Conservation (phyloP, 1,140 invertebrate species). For the Pseudomyrmex sp. region DNA sequence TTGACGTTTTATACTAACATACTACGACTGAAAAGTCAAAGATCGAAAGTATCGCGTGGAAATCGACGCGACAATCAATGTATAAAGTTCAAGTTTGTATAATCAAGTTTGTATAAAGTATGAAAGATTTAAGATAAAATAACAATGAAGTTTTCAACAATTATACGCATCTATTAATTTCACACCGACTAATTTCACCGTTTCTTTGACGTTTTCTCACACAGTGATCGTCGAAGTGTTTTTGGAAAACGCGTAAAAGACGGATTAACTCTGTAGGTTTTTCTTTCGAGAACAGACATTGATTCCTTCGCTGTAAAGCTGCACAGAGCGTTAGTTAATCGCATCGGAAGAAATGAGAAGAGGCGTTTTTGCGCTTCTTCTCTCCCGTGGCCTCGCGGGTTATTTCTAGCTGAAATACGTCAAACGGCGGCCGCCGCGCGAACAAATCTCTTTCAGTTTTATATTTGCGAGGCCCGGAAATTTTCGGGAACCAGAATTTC, state of each 20-base stretch:
- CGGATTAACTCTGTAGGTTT: background rate
- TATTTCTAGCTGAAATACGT: conserved; percentile 42
- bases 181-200: no score
- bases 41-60: background rate
- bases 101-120: background rate
- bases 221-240: no score
- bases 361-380: background rate
- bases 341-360: background rate
- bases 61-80: background rate
- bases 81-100: background rate
- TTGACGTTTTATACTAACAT: background rate
- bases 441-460: conserved; percentile 45
- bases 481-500: conserved; percentile 46
- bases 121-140: no score
- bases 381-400: background rate
- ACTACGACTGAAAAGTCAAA: background rate
- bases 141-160: no score
- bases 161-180: no score
- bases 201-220: no score
- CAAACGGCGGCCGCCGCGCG: conserved; percentile 30
- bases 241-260: no score
- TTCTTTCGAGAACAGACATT: background rate
- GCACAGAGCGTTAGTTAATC: conserved; percentile 15
- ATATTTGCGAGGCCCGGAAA: conserved; percentile 41
- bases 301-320: background rate